Evolutionary conservation across 92 coral and sea anemone species (phyloP).

Genomic region (Porites divaricata): DNA sequence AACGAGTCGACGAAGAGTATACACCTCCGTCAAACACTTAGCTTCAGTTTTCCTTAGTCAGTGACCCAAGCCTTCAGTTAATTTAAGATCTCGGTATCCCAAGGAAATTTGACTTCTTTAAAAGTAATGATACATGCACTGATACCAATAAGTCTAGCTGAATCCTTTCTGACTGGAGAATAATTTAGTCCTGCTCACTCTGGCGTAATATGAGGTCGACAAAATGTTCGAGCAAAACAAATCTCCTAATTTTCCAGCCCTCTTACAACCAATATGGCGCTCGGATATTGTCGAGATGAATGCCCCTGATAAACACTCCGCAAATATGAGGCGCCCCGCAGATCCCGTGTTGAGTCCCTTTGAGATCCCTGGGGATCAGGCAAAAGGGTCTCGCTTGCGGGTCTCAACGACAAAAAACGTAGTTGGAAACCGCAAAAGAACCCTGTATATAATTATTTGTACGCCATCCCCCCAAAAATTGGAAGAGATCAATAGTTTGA

Average conservation of each 20-base stretch:
- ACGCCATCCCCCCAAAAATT: too few relatives aligned
- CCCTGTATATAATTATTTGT: too few relatives aligned
- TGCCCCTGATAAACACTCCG: constrained; percentile 78
- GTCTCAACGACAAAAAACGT: too few relatives aligned
- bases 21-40: constrained; percentile 24
- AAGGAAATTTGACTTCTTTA: constrained; percentile 28
- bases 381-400: not conserved
- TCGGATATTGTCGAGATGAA: constrained; percentile 58
- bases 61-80: constrained; percentile 6
- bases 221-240: constrained; percentile 51
- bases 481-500: too few relatives aligned
- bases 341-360: constrained; percentile 40
- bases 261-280: constrained; percentile 95
- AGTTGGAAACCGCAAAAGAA: too few relatives aligned
- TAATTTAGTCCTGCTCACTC: constrained; percentile 29
- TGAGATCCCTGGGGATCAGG: constrained; percentile 11
- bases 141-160: not conserved
- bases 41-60: not conserved
- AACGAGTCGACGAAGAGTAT: constrained; percentile 13
- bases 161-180: constrained; percentile 25
- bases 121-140: not conserved
- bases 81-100: constrained; percentile 7
- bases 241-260: constrained; percentile 68
- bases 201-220: constrained; percentile 57
- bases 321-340: constrained; percentile 86